Base-by-base conservation (phyloP, 2,888 invertebrate species). In the Tetanocera ferruginea region DNA sequence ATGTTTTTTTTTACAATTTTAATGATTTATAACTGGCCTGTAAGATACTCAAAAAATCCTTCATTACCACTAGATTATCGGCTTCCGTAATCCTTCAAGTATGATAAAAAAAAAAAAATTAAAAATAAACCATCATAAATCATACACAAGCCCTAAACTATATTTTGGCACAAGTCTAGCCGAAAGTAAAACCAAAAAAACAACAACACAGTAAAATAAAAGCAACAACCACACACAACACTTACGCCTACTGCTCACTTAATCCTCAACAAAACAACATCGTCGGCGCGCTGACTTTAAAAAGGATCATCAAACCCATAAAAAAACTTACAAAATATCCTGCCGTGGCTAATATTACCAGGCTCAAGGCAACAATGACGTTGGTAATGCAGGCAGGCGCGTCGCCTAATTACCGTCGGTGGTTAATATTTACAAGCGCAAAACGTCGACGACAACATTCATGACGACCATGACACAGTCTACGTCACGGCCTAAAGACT, bases 401-500 rank as follows among this genome's bases (percentile, higher is more conserved):
- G 69, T 69, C 69, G 5, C 25, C 34, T 66, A 66, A 66, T 66
- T 66, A 19, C 51, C 69, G 49, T 23, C 51, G 49, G 66, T 66
- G 67, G 28, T 34, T 31, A 31, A 8, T 37, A 43, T 14, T 43
- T 14, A 43, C 43, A 43, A 43, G 43, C 43, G 14, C 43, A 62
- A 9, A 11, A n/a, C 43, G 67, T 19, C 67, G 67, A 37, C 43
- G 43, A 67, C 37, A 43, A 67, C 37, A 25, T 37, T n/a, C n/a
- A 66, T 31, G 19, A 5, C 69, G 28, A n/a, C n/a, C 52, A 51
- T 51, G 51, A 28, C 43, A 14, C 43, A 43, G 43, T 43, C 43
- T 43, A 14, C 43, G 43, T 43, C 43, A 43, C 28, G 17, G 17
- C 25, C 25, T 28, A 60, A 60, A 60, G 28, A 51, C 69, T 51